A percentile compares a stretch with the other conserved stretches of the same genome.
phyloP scores from a whole-genome alignment of 2,113 vertebrate species.

The Lontra canadensis region DNA sequence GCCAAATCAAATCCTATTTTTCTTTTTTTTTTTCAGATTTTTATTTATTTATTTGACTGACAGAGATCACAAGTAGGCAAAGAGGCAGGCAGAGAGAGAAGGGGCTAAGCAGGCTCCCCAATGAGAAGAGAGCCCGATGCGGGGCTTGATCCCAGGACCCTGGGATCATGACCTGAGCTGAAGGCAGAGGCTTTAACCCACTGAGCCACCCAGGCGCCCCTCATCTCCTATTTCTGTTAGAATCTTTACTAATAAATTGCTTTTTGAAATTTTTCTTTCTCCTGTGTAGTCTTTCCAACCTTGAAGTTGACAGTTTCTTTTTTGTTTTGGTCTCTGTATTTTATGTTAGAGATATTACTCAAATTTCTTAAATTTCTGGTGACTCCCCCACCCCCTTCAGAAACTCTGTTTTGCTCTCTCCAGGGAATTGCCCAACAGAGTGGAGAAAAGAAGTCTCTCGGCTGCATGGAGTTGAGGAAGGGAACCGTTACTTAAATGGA shows the following conservation, averaged over 20 bases:
- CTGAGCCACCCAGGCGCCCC: too few relatives aligned
- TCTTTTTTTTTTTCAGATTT: too few relatives aligned
- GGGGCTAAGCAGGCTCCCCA: too few relatives aligned
- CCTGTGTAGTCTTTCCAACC: background rate
- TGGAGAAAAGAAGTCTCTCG: background rate
- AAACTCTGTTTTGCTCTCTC: background rate
- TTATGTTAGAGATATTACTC: background rate
- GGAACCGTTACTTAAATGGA: background rate
- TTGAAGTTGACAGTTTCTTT: background rate
- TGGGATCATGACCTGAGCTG: too few relatives aligned
- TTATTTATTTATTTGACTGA: too few relatives aligned
- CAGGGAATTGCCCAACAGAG: background rate
- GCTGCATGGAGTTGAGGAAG: background rate
- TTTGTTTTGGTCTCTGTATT: constrained; percentile 29
- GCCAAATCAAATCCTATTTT: background rate
- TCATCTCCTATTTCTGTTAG: background rate
- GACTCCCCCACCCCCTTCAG: background rate
- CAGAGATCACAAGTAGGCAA: too few relatives aligned
- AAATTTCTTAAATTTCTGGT: constrained; percentile 1
- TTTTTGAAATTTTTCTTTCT: constrained; percentile 33
- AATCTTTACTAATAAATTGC: constrained; percentile 20
- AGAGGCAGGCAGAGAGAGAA: too few relatives aligned
- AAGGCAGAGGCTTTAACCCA: too few relatives aligned
- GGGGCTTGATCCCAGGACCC: too few relatives aligned
- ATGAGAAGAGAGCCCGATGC: too few relatives aligned